A percentile compares a stretch with the other conserved stretches of the same genome.
Conservation (phyloP, 1,140 invertebrate genomes). For the Magallana ariakensis region DNA sequence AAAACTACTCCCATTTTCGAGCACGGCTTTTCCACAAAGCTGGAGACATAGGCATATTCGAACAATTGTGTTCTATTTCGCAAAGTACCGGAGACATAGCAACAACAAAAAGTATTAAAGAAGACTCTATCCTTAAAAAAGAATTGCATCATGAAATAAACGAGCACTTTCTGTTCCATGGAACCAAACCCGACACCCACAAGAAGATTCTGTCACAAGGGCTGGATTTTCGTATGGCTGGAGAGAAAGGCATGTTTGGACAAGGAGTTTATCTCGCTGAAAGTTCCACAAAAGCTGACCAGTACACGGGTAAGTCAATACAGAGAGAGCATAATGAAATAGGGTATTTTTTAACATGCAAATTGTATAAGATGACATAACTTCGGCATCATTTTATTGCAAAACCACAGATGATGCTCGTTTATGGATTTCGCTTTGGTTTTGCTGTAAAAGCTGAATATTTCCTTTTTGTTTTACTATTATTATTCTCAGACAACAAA, state of each 20-base stretch:
- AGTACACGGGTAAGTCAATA: conserved; percentile 63
- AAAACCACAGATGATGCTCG: too few species aligned
- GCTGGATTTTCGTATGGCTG: conserved; percentile 58
- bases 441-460: too few species aligned
- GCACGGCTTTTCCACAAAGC: conserved; percentile 58
- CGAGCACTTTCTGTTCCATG: conserved; percentile 65
- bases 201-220: conserved; percentile 57
- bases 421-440: too few species aligned
- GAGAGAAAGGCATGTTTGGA: conserved; percentile 62
- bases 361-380: too few species aligned
- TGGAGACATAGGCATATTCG: conserved; percentile 49
- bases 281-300: conserved; percentile 69
- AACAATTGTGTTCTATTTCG: neutral
- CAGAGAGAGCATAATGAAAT: neutral
- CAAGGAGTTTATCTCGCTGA: conserved; percentile 65
- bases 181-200: conserved; percentile 60
- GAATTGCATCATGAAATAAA: conserved; percentile 60
- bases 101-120: neutral
- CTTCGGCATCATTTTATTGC: too few species aligned
- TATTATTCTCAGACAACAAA: conserved; percentile 48
- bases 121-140: neutral
- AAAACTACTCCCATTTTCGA: conserved; percentile 55
- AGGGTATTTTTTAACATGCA: too few species aligned
- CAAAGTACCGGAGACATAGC: conserved; percentile 40
- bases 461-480: too few species aligned